phyloP scores from a whole-genome alignment of 1,140 invertebrate species.

The Melipona quadrifasciata region DNA sequence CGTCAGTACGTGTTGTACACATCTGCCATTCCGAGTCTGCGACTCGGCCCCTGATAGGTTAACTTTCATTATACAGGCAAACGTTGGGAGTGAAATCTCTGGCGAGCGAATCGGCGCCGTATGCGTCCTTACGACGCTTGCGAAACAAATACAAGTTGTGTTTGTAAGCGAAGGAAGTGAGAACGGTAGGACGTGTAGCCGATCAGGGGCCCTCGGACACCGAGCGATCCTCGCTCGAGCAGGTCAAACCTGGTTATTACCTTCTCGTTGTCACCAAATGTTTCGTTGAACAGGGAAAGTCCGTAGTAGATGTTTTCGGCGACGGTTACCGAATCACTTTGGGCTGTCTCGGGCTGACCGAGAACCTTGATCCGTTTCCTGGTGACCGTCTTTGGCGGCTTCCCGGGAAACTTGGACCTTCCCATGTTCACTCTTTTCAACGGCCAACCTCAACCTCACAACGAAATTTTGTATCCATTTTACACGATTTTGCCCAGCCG shows the following conservation, averaged over 20 bases:
- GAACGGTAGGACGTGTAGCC: not conserved
- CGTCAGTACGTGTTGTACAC: constrained; percentile 40
- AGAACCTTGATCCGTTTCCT: constrained; percentile 91
- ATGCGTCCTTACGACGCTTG: constrained; percentile 59
- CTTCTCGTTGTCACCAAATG: constrained; percentile 79
- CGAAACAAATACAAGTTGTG: constrained; percentile 30
- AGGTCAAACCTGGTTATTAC: constrained; percentile 66
- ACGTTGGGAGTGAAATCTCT: constrained; percentile 48
- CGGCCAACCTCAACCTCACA: constrained; percentile 71
- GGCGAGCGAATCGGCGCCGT: constrained; percentile 59
- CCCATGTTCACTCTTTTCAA: constrained; percentile 82
- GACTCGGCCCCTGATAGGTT: constrained; percentile 58
- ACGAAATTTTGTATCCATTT: constrained; percentile 76
- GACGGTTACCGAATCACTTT: constrained; percentile 81
- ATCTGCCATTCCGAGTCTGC: constrained; percentile 59
- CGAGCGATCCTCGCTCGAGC: not conserved
- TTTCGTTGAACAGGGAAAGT: constrained; percentile 79
- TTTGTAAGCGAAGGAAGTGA: not conserved
- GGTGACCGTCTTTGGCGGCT: constrained; percentile 91
- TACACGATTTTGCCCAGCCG: constrained; percentile 72
- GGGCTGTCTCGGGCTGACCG: constrained; percentile 82
- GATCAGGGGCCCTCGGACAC: not conserved
- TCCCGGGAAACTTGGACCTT: constrained; percentile 90
- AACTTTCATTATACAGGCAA: constrained; percentile 65
- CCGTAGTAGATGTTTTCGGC: constrained; percentile 82